Percentiles rank a stretch among this genome's conserved stretches.
These are phyloP conservation scores for Andrena dorsata DNA, from an alignment of 2,888 invertebrate genomes.

Conservation along the genomic window DNA sequence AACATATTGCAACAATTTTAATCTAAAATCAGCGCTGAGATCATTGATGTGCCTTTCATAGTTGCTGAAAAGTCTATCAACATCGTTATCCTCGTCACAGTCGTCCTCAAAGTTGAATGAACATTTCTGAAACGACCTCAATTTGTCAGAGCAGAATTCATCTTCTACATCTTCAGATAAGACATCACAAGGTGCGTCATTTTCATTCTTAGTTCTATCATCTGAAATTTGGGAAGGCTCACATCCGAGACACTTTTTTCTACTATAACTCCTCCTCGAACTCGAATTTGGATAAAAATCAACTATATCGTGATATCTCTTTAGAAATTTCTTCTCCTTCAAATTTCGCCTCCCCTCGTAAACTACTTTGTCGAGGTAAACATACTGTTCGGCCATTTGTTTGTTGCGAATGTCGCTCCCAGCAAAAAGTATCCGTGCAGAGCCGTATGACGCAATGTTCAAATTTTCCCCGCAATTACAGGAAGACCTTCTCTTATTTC, in stretches of 20 bases:
- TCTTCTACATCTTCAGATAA: not conserved
- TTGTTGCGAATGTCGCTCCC: not conserved
- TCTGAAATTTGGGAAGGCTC: not conserved
- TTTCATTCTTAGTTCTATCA: not conserved
- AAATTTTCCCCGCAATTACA: not conserved
- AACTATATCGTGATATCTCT: not conserved
- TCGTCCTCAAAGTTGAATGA: not conserved
- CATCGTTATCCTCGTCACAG: slow-evolving; percentile 5
- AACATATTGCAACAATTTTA: slow-evolving; percentile 73
- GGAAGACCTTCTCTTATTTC: not conserved
- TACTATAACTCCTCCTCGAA: not conserved
- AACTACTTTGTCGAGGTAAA: not conserved
- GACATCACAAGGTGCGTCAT: not conserved
- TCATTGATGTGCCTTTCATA: slow-evolving; percentile 43
- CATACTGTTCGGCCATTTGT: not conserved
- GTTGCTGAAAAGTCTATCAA: slow-evolving; percentile 11
- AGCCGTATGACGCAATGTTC: not conserved
- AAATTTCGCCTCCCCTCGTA: too few species aligned
- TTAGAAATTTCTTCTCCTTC: not conserved
- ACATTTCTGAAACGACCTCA: slow-evolving; percentile 1
- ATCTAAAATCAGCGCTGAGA: slow-evolving; percentile 64
- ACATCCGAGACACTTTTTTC: too few species aligned
- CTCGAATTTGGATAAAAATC: not conserved
- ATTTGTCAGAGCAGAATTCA: not conserved
- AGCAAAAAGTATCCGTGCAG: not conserved